phyloP scores from a whole-genome alignment of 2,888 invertebrate genomes.

The Bimastos eiseni region DNA sequence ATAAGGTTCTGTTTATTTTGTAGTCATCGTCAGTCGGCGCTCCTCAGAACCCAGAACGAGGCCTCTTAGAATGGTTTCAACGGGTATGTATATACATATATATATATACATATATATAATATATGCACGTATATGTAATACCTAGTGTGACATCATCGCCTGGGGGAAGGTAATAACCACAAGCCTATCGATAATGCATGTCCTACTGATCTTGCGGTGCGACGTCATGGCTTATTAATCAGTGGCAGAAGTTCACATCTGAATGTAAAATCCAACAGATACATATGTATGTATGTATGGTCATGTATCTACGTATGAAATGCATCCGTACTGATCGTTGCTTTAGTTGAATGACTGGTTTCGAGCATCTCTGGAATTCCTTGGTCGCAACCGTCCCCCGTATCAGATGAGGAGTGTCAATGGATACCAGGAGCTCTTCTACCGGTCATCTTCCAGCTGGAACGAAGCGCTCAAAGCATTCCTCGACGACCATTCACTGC shows the following conservation, averaged over 20 bases:
- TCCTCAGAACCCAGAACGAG: background rate
- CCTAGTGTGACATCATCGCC: no score
- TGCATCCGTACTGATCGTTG: no score
- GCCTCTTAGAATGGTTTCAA: background rate
- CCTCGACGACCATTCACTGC: background rate
- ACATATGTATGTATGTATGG: background rate
- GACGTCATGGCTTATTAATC: no score
- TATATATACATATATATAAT: no score
- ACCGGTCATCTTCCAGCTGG: background rate
- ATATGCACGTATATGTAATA: no score
- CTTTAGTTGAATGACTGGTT: background rate
- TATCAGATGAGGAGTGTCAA: background rate
- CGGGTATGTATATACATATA: background rate
- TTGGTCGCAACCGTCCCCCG: background rate
- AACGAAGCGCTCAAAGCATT: background rate
- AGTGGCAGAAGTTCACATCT: no score
- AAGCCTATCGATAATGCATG: no score
- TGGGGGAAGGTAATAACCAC: background rate
- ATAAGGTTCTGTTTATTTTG: background rate
- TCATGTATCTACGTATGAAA: background rate
- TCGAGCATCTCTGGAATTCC: slow-evolving; percentile 3
- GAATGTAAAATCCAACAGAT: background rate
- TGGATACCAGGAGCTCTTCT: slow-evolving; percentile 6
- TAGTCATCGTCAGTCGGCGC: background rate
- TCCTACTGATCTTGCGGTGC: no score